Base-by-base conservation (phyloP, 64 coral and sea anemone species). In the Porites australiensis region DNA sequence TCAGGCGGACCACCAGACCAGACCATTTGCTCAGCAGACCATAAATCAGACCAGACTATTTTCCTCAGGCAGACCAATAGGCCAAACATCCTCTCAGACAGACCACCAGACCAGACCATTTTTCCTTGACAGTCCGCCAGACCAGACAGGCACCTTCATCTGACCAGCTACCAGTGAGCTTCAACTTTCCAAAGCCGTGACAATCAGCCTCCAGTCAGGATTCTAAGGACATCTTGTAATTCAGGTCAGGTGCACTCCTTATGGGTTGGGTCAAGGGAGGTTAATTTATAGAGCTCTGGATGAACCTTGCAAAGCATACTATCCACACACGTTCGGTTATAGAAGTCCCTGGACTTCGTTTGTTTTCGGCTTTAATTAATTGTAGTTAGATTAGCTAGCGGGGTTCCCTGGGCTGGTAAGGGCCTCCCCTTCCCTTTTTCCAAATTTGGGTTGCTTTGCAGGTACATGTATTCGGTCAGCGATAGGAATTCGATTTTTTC, bases 221-320 rank as follows among this genome's bases (percentile, higher is more conserved):
- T 37, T 37, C 27, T 37, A 37, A 37, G 27, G 27, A 37, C 27
- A 37, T 37, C 27, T 37, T 37, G 27, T 37, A 37, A 37, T 37
- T 37, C 27, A 37, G 74, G 74, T 77, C 49, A 52, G 74, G 51
- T 0, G 53, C 8, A 51, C 53, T 50, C 48, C 14, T 77, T 77
- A 44, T 77, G 74, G 74, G 74, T 51, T 77, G 74, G 74, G 74
- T 50, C 2, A 3, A 49, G 74, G 6, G 74, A 49, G 46, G 27
- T 37, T 37, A 37, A 37, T 77, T 52, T 7, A 20, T 77, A 77
- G 74, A 52, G 47, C 74, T 77, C 74, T 77, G 74, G 74, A 77
- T 77, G 74, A 53, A 77, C 74, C 74, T 77, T 77, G 10, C 74
- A 77, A 77, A 77, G 74, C 74, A 77, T 77, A 52, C 74, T 2